Evolutionary conservation across 2,888 invertebrate genomes (phyloP).

Genomic region (Drosophila rellima): DNA sequence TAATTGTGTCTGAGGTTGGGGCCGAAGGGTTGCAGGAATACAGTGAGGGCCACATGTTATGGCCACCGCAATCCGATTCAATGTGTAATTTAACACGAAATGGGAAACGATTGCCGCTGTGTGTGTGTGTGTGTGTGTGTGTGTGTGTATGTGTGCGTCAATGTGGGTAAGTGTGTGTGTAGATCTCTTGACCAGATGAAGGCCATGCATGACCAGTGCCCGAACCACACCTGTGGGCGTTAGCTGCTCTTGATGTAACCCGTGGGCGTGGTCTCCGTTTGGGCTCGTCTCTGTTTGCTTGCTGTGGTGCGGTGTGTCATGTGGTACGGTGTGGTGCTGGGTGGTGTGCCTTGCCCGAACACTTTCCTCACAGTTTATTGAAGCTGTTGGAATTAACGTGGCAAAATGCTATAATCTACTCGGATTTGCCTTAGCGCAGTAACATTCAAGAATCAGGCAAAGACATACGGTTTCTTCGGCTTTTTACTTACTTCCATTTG

Average conservation of each 20-base stretch:
- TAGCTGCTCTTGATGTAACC: constrained; percentile 37
- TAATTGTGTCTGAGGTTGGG: background rate
- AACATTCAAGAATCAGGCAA: constrained; percentile 8
- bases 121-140: constrained; percentile 18
- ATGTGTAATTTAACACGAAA: constrained; percentile 82
- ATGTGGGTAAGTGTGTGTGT: constrained; percentile 37
- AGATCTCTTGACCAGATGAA: constrained; percentile 56
- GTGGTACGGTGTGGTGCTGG: constrained; percentile 2
- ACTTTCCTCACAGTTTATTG: constrained; percentile 66
- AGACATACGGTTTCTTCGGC: background rate
- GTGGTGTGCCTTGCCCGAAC: constrained; percentile 20
- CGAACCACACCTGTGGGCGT: constrained; percentile 65
- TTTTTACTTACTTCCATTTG: background rate
- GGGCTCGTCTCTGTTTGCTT: constrained; percentile 27
- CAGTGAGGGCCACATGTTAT: constrained; percentile 66
- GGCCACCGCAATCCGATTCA: constrained; percentile 78
- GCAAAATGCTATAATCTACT: constrained; percentile 68
- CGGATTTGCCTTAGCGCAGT: constrained; percentile 71
- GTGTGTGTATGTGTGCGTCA: constrained; percentile 20
- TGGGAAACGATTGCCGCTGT: constrained; percentile 74
- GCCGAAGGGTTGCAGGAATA: constrained; percentile 29
- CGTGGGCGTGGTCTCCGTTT: constrained; percentile 36
- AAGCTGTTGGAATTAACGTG: constrained; percentile 63
- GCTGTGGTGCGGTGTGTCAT: background rate
- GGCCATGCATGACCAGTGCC: constrained; percentile 47